Percentiles rank a stretch among this genome's conserved stretches.
phyloP scores from a whole-genome alignment of 2,113 vertebrate species.

The Ancistrus triradiatus region DNA sequence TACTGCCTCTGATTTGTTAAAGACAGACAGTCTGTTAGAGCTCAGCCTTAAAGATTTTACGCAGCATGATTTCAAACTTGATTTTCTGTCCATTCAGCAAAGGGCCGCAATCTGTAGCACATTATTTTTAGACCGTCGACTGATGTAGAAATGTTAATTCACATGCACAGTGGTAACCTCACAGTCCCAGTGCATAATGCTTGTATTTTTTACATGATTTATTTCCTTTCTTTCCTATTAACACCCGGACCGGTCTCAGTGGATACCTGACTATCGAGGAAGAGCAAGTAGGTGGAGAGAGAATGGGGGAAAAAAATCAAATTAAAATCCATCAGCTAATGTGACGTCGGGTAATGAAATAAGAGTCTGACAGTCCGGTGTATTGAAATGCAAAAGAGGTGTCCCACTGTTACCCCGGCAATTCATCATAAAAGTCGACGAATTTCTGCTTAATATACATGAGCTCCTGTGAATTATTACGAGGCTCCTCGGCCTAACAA shows the following conservation, averaged over 20 bases:
- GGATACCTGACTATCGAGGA: slow-evolving; percentile 57
- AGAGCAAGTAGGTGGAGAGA: slow-evolving; percentile 9
- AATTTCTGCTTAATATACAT: slow-evolving; percentile 91
- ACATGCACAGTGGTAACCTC: slow-evolving; percentile 36
- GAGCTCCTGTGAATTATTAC: slow-evolving; percentile 88
- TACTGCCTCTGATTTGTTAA: too few relatives aligned
- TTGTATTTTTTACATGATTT: slow-evolving; percentile 47
- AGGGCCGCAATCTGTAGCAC: slow-evolving; percentile 33
- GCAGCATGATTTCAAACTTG: slow-evolving; percentile 61
- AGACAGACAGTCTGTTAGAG: slow-evolving; percentile 9
- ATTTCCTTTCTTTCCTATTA: slow-evolving; percentile 49
- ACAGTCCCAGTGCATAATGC: slow-evolving; percentile 36
- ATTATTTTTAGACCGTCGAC: slow-evolving; percentile 51
- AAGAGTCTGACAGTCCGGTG: slow-evolving; percentile 86
- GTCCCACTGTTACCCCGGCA: slow-evolving; percentile 83
- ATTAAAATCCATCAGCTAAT: slow-evolving; percentile 92
- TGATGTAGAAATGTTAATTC: slow-evolving; percentile 47
- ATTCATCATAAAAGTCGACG: slow-evolving; percentile 88
- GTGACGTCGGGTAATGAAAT: slow-evolving; percentile 87
- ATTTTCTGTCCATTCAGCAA: slow-evolving; percentile 69
- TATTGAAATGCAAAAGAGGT: slow-evolving; percentile 96
- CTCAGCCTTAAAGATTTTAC: background rate
- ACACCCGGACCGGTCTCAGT: slow-evolving; percentile 63
- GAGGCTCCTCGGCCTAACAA: slow-evolving; percentile 80
- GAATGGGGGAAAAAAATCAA: slow-evolving; percentile 62